A percentile compares a stretch with the other conserved stretches of the same genome.
Evolutionary conservation across 2,797 vertebrate genomes (phyloP).

Genomic region (Oophaga sylvatica): DNA sequence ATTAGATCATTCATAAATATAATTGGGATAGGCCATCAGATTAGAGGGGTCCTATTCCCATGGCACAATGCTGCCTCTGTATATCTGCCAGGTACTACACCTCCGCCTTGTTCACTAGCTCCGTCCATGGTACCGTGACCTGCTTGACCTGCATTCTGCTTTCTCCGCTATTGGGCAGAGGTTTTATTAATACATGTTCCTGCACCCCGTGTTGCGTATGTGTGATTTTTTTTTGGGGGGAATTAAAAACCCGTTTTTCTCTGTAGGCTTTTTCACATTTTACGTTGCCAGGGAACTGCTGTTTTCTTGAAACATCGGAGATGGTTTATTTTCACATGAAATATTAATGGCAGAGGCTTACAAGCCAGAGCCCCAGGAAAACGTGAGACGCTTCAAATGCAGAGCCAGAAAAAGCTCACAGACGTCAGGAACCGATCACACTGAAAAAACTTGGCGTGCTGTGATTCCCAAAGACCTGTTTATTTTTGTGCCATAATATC

Average conservation of each 20-base stretch:
- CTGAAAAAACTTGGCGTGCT: conserved; percentile 58
- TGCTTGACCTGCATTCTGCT: background rate
- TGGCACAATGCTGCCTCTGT: background rate
- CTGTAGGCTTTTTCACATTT: conserved; percentile 58
- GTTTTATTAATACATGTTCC: background rate
- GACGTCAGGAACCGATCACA: conserved; percentile 53
- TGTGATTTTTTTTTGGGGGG: background rate
- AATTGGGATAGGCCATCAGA: too few species aligned
- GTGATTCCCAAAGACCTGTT: conserved; percentile 64
- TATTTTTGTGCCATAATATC: conserved; percentile 62
- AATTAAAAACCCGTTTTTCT: conserved; percentile 28
- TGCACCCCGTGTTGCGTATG: background rate
- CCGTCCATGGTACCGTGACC: background rate
- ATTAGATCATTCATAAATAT: too few species aligned
- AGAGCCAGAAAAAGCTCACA: conserved; percentile 54
- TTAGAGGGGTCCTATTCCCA: too few species aligned
- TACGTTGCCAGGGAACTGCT: conserved; percentile 65
- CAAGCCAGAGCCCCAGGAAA: conserved; percentile 43
- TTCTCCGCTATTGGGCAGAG: background rate
- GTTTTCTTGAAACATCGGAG: conserved; percentile 64
- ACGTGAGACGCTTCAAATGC: conserved; percentile 38
- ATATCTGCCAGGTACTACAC: background rate
- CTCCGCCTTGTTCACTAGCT: background rate
- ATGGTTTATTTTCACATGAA: conserved; percentile 67
- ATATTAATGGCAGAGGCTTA: conserved; percentile 66